A percentile compares a stretch with the other conserved stretches of the same genome.
These are phyloP conservation scores for Sander lucioperca DNA, from an alignment of 2,113 vertebrate species.

Conservation along the genomic window DNA sequence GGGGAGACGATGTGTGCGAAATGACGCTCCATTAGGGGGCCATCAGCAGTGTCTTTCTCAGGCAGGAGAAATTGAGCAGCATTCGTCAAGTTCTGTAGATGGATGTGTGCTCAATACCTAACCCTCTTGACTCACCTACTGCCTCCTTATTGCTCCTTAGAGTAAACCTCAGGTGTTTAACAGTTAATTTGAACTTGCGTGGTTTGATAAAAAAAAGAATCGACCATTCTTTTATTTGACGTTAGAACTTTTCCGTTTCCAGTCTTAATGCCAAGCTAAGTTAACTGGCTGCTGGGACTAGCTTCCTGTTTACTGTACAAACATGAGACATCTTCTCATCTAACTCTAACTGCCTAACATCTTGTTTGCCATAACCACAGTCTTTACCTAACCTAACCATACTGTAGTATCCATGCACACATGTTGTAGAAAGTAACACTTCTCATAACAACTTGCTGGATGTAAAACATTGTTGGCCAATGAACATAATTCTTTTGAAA, in stretches of 20 bases:
- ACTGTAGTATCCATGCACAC: background rate
- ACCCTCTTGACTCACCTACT: constrained; percentile 24
- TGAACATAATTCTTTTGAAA: background rate
- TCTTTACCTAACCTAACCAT: background rate
- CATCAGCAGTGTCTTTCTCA: constrained; percentile 47
- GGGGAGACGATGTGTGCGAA: constrained; percentile 49
- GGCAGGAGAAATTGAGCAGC: constrained; percentile 38
- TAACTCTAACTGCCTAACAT: background rate
- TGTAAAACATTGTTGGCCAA: too few species aligned
- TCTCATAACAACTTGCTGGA: too few species aligned
- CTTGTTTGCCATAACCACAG: background rate
- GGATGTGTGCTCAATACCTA: constrained; percentile 28
- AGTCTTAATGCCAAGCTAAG: background rate
- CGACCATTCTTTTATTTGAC: background rate
- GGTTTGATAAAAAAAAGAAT: background rate
- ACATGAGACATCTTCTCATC: background rate
- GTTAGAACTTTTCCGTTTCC: background rate
- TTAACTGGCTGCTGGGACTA: background rate
- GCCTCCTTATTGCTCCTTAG: constrained; percentile 13
- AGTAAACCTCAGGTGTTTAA: constrained; percentile 13
- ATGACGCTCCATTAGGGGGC: constrained; percentile 60
- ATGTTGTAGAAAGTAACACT: background rate
- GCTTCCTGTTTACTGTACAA: background rate
- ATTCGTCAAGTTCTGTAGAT: constrained; percentile 45
- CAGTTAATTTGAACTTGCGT: background rate